Evolutionary conservation across 2,888 invertebrate species (phyloP), one percentile per base, ranked within the genome.

Genomic region (Zhuqinia jingwanae): DNA sequence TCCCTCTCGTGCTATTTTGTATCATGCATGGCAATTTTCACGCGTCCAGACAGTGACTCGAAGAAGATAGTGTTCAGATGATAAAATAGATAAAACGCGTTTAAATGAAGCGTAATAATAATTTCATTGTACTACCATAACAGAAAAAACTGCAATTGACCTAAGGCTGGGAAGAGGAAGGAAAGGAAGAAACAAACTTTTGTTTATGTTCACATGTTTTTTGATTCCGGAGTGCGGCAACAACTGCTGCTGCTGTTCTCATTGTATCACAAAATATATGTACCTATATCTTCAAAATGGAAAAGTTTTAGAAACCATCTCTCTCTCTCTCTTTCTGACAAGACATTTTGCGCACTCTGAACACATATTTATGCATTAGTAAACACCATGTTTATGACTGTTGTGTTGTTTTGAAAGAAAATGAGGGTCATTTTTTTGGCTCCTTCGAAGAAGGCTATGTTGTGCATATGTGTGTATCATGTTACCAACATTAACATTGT

Each of bases 61-160:
- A n/a, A n/a, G n/a, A 45, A 45, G 42, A 20, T 68, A 1, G 45
- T 42, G 20, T 11, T 36, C 65, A 45, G 13, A 68, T 68, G 13
- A n/a, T n/a, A 45, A 30, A 42, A 22, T 42, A 68, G 68, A 68
- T 45, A 68, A 68, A 45, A 20, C 42, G 20, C 20, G 68, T 22
- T 45, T 42, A 68, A 45, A 45, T 68, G 45, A 68, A 20, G 68
- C 42, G 45, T 22, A 68, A 68, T 68, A 68, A 68, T 68, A 30
- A 68, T 68, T 68, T 68, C 68, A 68, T 68, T 45, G 45, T 68
- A 68, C 20, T 45, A 45, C 45, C 68, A 68, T 58, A 58, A 58
- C 58, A 20, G 22, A 58, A 17, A n/a, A 58, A 53, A 20, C 17
- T 56, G 20, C 20, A 56, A 56, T 30, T 30, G 36, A 30, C 63